phyloP scores from a whole-genome alignment of 2,888 invertebrate genomes.

The Fragum sueziense region DNA sequence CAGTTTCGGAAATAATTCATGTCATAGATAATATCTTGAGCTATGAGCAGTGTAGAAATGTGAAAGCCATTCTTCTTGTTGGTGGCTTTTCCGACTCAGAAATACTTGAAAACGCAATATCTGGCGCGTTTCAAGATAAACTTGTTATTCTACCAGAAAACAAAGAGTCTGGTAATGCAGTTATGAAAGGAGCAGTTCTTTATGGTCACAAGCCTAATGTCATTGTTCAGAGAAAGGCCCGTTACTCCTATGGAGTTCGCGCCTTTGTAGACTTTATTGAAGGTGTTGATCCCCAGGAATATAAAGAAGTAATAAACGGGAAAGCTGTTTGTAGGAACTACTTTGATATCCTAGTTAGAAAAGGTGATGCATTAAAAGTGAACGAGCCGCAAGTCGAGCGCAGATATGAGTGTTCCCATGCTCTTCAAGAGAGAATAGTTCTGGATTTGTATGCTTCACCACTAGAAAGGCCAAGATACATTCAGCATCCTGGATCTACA shows the following conservation, averaged over 20 bases:
- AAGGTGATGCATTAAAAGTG: neutral
- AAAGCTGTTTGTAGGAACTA: neutral
- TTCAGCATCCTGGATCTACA: neutral
- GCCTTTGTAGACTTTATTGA: neutral
- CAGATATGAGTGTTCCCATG: neutral
- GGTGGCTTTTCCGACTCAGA: neutral
- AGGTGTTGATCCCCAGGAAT: neutral
- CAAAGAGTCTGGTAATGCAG: neutral
- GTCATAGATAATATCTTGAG: neutral
- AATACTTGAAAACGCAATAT: neutral
- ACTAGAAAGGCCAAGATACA: neutral
- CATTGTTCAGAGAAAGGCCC: neutral
- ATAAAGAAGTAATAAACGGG: neutral
- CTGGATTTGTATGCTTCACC: neutral
- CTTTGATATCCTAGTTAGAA: neutral
- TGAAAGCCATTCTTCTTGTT: neutral
- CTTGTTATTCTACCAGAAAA: neutral
- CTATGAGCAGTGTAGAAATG: neutral
- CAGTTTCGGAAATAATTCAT: neutral
- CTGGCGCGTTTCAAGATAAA: neutral
- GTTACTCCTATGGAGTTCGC: neutral
- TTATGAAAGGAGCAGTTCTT: neutral
- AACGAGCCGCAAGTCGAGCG: neutral
- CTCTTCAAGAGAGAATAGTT: neutral
- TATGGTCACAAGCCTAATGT: neutral